Percentiles rank a stretch among this genome's conserved stretches.
Conservation (phyloP, 2,888 invertebrate genomes). For the Drosophila maculinotata region DNA sequence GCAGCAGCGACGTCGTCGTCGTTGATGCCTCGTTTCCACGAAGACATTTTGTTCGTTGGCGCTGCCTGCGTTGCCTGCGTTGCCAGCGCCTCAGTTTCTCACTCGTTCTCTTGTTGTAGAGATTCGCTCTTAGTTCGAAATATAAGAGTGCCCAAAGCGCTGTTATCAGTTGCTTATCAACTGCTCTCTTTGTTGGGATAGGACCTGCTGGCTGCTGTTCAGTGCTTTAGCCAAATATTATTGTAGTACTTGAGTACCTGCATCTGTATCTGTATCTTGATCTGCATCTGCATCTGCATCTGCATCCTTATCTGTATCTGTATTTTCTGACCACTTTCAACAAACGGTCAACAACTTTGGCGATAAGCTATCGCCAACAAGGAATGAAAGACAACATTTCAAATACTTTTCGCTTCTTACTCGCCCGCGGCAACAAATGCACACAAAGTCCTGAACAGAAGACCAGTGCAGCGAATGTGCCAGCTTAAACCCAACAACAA, state of each 20-base stretch:
- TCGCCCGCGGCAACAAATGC: conserved; percentile 40
- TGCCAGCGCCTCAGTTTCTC: conserved; percentile 45
- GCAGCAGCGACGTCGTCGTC: conserved; percentile 13
- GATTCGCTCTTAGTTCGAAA: conserved; percentile 61
- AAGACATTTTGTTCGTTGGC: too few species aligned
- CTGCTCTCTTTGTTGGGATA: conserved; percentile 68
- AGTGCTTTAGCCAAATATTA: neutral
- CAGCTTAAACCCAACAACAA: conserved; percentile 27
- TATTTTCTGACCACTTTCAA: conserved; percentile 22
- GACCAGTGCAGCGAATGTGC: conserved; percentile 10
- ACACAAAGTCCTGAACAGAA: conserved; percentile 18
- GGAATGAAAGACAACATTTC: conserved; percentile 25
- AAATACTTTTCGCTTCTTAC: conserved; percentile 27
- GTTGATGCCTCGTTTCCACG: too few species aligned
- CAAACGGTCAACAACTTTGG: conserved; percentile 35
- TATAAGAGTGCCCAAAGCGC: conserved; percentile 37
- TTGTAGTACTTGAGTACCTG: neutral
- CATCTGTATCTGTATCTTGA: neutral
- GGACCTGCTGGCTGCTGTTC: conserved; percentile 34
- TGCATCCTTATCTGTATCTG: conserved; percentile 4
- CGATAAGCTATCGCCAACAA: conserved; percentile 44
- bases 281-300: neutral
- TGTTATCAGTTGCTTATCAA: conserved; percentile 68
- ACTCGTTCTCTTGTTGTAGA: conserved; percentile 55
- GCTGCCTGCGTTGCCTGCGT: conserved; percentile 20